These are phyloP conservation scores for Papilio glaucus DNA, from an alignment of 1,140 invertebrate species.

Conservation along the genomic window DNA sequence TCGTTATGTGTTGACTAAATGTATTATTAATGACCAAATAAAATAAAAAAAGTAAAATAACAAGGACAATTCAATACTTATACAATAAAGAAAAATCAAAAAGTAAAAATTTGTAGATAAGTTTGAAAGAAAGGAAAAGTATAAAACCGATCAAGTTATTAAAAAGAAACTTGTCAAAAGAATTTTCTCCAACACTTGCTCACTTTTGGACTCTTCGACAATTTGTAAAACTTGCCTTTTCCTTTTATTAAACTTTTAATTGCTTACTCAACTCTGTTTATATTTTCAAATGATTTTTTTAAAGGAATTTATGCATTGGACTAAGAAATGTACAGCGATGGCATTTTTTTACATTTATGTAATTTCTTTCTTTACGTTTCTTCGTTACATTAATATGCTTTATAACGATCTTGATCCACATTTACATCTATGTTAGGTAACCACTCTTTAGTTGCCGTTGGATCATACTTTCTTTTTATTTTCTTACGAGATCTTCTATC, in stretches of 20 bases:
- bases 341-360: background rate
- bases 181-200: conserved; percentile 27
- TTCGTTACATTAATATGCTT: background rate
- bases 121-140: conserved; percentile 16
- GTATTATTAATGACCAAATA: background rate
- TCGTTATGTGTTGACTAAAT: background rate
- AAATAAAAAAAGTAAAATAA: background rate
- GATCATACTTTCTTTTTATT: conserved; percentile 20
- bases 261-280: conserved; percentile 22
- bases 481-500: conserved; percentile 13
- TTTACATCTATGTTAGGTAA: background rate
- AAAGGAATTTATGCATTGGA: background rate
- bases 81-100: background rate
- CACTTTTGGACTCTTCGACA: conserved; percentile 23
- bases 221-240: conserved; percentile 30
- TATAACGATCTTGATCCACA: background rate
- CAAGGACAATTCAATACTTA: background rate
- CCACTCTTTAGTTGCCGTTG: background rate
- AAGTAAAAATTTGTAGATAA: background rate
- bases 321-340: background rate
- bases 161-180: conserved; percentile 29
- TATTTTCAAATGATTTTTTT: conserved; percentile 5
- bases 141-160: conserved; percentile 25
- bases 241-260: conserved; percentile 38
- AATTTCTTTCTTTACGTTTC: too few species aligned